Percentiles rank a stretch among this genome's conserved stretches.
phyloP scores from a whole-genome alignment of 2,888 invertebrate species.

The Patella depressa region DNA sequence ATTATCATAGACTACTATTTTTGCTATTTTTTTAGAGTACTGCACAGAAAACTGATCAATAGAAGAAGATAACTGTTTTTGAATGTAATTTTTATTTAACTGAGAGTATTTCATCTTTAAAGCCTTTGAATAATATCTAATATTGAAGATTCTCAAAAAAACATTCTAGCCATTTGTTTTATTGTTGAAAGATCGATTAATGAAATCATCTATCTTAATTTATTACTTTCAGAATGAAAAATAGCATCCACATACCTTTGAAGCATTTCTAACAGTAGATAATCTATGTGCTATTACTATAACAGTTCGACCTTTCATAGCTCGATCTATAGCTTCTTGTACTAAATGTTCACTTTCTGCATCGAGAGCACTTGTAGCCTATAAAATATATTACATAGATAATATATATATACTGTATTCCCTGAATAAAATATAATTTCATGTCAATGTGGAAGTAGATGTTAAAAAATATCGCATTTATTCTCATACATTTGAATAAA shows the following conservation, averaged over 20 bases:
- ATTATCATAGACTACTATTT: too few species aligned
- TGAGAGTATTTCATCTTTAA: too few species aligned
- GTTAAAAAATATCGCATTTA: not conserved
- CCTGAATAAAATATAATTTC: not conserved
- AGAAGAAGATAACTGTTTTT: too few species aligned
- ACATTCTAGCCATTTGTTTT: too few species aligned
- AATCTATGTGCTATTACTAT: constrained; percentile 68
- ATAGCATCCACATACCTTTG: constrained; percentile 47
- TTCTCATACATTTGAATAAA: not conserved
- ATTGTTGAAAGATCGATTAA: too few species aligned
- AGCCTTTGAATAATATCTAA: too few species aligned
- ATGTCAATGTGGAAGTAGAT: not conserved
- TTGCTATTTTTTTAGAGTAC: too few species aligned
- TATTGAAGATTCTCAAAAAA: too few species aligned
- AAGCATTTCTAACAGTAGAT: constrained; percentile 66
- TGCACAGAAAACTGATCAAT: too few species aligned
- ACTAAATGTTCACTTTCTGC: constrained; percentile 69
- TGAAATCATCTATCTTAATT: too few species aligned
- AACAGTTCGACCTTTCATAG: constrained; percentile 67
- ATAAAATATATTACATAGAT: constrained; percentile 12
- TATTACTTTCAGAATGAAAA: not conserved
- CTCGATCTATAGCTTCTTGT: constrained; percentile 67
- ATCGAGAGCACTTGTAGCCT: constrained; percentile 69
- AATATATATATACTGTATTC: not conserved
- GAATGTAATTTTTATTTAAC: too few species aligned